phyloP scores from a whole-genome alignment of 1,140 invertebrate genomes.

The Anastrepha obliqua region DNA sequence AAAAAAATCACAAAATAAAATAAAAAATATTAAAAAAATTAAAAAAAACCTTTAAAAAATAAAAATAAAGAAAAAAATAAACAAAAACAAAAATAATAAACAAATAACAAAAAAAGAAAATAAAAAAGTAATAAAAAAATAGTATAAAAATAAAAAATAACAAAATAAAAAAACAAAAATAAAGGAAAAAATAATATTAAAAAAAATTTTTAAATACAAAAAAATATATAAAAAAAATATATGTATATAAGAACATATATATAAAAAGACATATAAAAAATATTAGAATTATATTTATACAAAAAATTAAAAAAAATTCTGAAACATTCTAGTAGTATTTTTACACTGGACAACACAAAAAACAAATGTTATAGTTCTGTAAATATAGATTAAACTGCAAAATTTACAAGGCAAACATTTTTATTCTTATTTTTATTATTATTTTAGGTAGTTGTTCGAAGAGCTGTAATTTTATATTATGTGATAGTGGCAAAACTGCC shows the following conservation, averaged over 20 bases:
- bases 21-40: constrained; percentile 11
- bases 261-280: too few relatives aligned
- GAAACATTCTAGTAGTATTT: too few relatives aligned
- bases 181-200: neutral
- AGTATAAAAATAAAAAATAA: neutral
- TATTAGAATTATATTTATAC: neutral
- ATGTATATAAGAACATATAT: too few relatives aligned
- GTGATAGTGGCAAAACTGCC: too few relatives aligned
- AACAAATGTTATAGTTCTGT: too few relatives aligned
- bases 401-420: too few relatives aligned
- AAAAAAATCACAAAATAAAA: neutral
- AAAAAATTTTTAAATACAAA: too few relatives aligned
- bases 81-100: neutral
- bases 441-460: too few relatives aligned
- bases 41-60: neutral
- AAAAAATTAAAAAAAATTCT: neutral
- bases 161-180: neutral
- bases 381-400: too few relatives aligned
- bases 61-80: constrained; percentile 1
- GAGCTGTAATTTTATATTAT: too few relatives aligned
- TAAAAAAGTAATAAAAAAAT: neutral
- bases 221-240: neutral
- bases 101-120: neutral
- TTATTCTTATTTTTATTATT: too few relatives aligned
- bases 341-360: too few relatives aligned